A percentile compares a stretch with the other conserved stretches of the same genome.
phyloP scores from a whole-genome alignment of 2,113 vertebrate genomes.

The Spizaetus ornatus region DNA sequence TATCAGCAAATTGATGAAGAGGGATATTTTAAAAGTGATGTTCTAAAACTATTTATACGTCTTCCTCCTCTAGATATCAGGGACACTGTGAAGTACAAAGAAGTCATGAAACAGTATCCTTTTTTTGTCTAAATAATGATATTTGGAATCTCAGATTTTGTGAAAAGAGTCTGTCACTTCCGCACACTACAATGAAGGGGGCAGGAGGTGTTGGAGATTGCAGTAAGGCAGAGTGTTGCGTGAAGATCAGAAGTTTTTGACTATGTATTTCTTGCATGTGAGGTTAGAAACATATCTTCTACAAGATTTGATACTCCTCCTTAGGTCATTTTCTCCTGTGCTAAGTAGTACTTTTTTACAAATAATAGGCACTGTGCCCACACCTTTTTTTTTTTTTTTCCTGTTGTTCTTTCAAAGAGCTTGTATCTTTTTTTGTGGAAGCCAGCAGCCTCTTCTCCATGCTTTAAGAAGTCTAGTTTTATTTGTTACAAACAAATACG shows the following conservation, averaged over 20 bases:
- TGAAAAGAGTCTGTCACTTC: not conserved
- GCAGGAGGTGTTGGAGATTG: not conserved
- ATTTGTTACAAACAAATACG: not conserved
- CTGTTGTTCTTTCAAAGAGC: not conserved
- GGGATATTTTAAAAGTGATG: not conserved
- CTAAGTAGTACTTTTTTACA: not conserved
- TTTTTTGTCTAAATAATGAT: not conserved
- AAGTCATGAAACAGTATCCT: slow-evolving; percentile 99
- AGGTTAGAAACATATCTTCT: not conserved
- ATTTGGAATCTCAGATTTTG: not conserved
- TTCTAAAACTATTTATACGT: not conserved
- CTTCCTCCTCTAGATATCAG: slow-evolving; percentile 82
- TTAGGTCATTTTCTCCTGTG: not conserved
- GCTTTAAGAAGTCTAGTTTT: not conserved
- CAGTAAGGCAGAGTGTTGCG: not conserved
- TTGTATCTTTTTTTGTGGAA: not conserved
- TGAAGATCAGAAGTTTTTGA: not conserved
- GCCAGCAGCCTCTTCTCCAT: not conserved
- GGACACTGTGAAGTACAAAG: slow-evolving; percentile 97
- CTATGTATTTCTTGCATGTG: not conserved
- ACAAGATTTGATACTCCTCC: not conserved
- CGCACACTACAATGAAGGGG: not conserved
- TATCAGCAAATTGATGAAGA: not conserved
- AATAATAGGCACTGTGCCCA: not conserved
- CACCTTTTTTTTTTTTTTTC: not conserved